Evolutionary conservation across 1,140 invertebrate species (phyloP).

Genomic region (Bilobella aurantiaca): DNA sequence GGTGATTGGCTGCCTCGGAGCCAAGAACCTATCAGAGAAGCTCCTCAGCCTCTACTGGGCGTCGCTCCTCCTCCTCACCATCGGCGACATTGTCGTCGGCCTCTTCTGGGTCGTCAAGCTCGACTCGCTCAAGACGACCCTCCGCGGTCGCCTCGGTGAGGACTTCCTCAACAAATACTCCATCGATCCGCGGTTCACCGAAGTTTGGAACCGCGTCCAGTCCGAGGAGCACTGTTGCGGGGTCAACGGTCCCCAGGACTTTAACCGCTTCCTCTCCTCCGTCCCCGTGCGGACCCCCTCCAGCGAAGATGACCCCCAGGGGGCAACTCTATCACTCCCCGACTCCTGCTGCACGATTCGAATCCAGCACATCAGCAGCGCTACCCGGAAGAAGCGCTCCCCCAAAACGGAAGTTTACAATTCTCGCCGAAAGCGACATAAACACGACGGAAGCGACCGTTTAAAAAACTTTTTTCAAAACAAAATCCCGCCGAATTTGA

Average conservation of each 20-base stretch:
- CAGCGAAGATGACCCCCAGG: not conserved
- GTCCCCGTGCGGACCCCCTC: no score
- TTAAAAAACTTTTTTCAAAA: no score
- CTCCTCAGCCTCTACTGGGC: constrained; percentile 75
- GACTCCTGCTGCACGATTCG: constrained; percentile 28
- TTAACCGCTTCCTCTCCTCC: constrained; percentile 38
- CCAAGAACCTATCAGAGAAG: constrained; percentile 28
- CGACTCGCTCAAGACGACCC: constrained; percentile 60
- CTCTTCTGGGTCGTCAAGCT: constrained; percentile 75
- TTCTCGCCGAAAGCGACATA: no score
- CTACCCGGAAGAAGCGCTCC: no score
- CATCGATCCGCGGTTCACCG: constrained; percentile 24
- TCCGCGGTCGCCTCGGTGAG: constrained; percentile 48
- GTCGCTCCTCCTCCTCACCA: constrained; percentile 62
- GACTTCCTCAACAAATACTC: constrained; percentile 29
- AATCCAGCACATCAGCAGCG: not conserved
- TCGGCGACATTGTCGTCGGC: constrained; percentile 70
- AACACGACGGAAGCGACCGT: no score
- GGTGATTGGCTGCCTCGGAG: constrained; percentile 31
- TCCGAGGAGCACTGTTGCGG: constrained; percentile 55
- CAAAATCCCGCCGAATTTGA: no score
- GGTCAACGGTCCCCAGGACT: constrained; percentile 57
- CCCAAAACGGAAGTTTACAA: no score
- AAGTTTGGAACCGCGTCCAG: constrained; percentile 27
- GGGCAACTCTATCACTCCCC: constrained; percentile 13